Evolutionary conservation across 1,140 invertebrate genomes (phyloP), one percentile per base, ranked within the genome.

Genomic region (Zophobas morio): DNA sequence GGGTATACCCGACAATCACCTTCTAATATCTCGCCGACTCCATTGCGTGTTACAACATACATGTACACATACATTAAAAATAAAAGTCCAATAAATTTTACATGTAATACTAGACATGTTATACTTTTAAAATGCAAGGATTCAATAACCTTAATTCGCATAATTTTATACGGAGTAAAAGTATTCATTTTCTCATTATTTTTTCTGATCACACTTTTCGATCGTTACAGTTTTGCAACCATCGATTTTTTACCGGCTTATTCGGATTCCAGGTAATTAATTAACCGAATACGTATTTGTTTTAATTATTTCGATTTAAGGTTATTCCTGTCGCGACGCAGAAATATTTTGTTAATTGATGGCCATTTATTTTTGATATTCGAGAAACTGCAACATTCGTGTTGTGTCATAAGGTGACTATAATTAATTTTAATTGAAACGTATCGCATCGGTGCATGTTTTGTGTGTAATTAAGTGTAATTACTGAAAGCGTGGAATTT

Each of bases 71-170:
- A 34, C 34, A 57, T 36, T 53, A 57, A 57, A 57, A 57, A 57
- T 57, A 57, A 57, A 57, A 57, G 54, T 57, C 35, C 6, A 57
- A 57, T 57, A 57, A 57, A 57, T 57, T 57, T 34, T 34, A 57
- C 8, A 34, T 53, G 51, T 53, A 34, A 57, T 57, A 36, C 34
- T 57, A 57, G 54, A 57, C 33, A 57, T 36, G 54, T 57, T 57
- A 57, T 34, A 57, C 54, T 57, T 57, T 57, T 57, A 57, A 57
- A 57, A 57, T 57, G 54, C 54, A 57, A 57, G 54, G 54, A 57
- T 57, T 57, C 54, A 57, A 57, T 57, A 57, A 57, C 54, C 54
- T 57, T 57, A 57, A 57, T 57, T 57, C 54, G 54, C 3, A 34
- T 57, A 57, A 57, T 57, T 36, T 36, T 33, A 36, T 34, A 5